These are phyloP conservation scores for Pogonomyrmex californicus DNA, from an alignment of 1,140 invertebrate species.

Conservation along the genomic window DNA sequence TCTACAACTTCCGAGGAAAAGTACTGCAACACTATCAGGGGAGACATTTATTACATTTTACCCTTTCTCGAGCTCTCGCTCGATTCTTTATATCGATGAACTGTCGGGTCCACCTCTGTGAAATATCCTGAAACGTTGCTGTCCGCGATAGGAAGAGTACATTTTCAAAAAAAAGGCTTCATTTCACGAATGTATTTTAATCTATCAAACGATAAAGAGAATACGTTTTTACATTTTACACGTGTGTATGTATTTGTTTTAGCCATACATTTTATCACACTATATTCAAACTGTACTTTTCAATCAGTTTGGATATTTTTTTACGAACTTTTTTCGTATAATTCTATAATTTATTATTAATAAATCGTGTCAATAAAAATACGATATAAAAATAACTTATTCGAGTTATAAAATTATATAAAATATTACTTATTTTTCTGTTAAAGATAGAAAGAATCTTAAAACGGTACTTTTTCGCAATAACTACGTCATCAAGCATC, in stretches of 20 bases:
- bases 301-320: not conserved
- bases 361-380: slow-evolving; percentile 25
- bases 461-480: not conserved
- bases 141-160: not conserved
- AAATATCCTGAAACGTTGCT: slow-evolving; percentile 38
- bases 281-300: not conserved
- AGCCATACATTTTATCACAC: not conserved
- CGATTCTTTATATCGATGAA: slow-evolving; percentile 29
- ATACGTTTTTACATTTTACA: no score
- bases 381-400: not conserved
- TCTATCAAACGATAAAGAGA: not conserved
- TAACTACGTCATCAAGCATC: slow-evolving; percentile 33
- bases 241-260: not conserved
- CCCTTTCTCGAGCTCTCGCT: not conserved
- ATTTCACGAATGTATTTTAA: not conserved
- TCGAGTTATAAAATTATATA: not conserved
- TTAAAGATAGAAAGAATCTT: slow-evolving; percentile 6
- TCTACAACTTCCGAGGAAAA: slow-evolving; percentile 61
- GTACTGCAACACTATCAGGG: slow-evolving; percentile 21
- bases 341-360: not conserved
- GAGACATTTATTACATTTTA: slow-evolving; percentile 56
- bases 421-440: not conserved
- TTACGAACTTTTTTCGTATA: not conserved
- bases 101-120: slow-evolving; percentile 25
- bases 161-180: not conserved